Evolutionary conservation across 1,140 invertebrate genomes (phyloP).

Genomic region (Lepidurus apus): DNA sequence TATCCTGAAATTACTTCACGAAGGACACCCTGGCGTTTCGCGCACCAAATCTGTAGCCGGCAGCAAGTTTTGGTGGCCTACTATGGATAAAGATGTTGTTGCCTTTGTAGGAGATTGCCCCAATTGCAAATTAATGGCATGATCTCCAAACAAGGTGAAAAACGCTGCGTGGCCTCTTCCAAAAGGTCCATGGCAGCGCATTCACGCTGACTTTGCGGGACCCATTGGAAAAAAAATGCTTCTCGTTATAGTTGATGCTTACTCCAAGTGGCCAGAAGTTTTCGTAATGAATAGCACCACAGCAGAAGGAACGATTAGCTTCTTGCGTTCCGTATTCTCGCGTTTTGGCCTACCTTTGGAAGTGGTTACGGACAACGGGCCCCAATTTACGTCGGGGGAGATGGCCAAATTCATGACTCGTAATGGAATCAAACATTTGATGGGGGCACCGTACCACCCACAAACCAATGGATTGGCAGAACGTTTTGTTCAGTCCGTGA

Average conservation of each 20-base stretch:
- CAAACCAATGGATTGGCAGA: slow-evolving; percentile 33
- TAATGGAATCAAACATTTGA: no score
- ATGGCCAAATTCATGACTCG: no score
- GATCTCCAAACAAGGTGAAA: no score
- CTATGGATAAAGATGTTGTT: slow-evolving; percentile 47
- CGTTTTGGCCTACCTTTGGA: no score
- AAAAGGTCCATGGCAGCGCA: no score
- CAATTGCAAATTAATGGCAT: slow-evolving; percentile 31
- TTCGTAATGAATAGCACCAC: slow-evolving; percentile 45
- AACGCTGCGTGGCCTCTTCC: no score
- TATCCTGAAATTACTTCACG: slow-evolving; percentile 47
- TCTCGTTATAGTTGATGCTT: slow-evolving; percentile 47
- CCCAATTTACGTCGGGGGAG: no score
- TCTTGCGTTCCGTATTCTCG: no score
- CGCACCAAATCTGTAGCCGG: slow-evolving; percentile 49
- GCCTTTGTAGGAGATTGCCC: slow-evolving; percentile 36
- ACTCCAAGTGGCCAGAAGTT: slow-evolving; percentile 44
- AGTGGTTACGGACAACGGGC: no score
- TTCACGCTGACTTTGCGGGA: slow-evolving; percentile 47
- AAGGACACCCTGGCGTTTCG: slow-evolving; percentile 48
- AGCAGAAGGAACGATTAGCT: no score
- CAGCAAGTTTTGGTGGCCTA: slow-evolving; percentile 48
- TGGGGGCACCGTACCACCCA: slow-evolving; percentile 33
- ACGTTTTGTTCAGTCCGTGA: slow-evolving; percentile 30
- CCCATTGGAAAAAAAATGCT: slow-evolving; percentile 43